Evolutionary conservation across 2,797 vertebrate genomes (phyloP).

Genomic region (Molothrus ater): DNA sequence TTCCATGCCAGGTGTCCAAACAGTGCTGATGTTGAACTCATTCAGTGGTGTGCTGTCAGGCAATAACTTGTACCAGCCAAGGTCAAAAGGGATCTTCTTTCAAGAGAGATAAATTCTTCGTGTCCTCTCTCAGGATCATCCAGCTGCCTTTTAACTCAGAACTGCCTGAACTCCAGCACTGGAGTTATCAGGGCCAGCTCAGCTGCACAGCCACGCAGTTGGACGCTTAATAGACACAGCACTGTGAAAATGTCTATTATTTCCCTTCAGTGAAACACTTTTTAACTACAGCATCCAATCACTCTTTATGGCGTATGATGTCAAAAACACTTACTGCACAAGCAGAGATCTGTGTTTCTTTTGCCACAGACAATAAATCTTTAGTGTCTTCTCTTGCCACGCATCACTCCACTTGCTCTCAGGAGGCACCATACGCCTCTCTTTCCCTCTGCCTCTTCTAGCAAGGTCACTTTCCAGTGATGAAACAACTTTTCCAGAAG

Average conservation of each 20-base stretch:
- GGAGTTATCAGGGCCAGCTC: background rate
- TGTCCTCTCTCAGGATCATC: background rate
- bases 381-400: conserved; percentile 78
- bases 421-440: conserved; percentile 67
- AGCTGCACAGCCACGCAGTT: background rate
- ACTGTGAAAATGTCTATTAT: conserved; percentile 19
- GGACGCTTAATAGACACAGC: background rate
- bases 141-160: background rate
- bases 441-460: conserved; percentile 62
- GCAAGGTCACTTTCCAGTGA: conserved; percentile 79
- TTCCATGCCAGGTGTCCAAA: background rate
- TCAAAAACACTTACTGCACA: conserved; percentile 78
- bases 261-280: conserved; percentile 50
- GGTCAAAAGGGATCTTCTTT: background rate
- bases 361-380: conserved; percentile 85
- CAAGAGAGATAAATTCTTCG: background rate
- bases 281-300: conserved; percentile 60
- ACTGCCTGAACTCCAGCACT: background rate
- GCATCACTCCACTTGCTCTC: conserved; percentile 79
- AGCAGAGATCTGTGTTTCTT: conserved; percentile 81
- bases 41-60: background rate
- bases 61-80: background rate
- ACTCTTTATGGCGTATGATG: conserved; percentile 66
- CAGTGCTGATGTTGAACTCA: background rate
- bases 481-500: conserved; percentile 63